Evolutionary conservation across 53 echinoderm and acorn worm species (phyloP), one percentile per base, ranked within the genome.

Genomic region (Apostichopus leukothele): DNA sequence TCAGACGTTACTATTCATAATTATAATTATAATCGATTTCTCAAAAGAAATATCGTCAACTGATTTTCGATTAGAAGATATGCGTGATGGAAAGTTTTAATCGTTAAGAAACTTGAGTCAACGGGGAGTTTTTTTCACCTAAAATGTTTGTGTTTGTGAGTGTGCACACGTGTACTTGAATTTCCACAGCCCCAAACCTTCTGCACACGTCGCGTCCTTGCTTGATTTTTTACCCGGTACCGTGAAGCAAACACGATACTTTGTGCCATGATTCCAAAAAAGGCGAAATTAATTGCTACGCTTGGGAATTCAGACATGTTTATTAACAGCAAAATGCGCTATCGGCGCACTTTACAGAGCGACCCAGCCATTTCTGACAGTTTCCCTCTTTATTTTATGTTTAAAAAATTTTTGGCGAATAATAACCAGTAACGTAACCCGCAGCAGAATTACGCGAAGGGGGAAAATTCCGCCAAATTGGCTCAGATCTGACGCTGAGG

Each of bases 241-340:
- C n/a, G 71, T 6, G 71, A 71, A 71, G 71, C 71, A 71, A 71
- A 71, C 71, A 71, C 20, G 71, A 71, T 71, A 71, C 71, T 71
- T 71, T 63, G 71, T 71, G 71, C 6, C n/a, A 16, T 71, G 71
- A 14, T 71, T 16, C n/a, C 21, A 71, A 71, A 71, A 13, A 63
- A 16, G 14, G 39, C 51, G 85, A 85, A 85, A 85, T 67, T 85
- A 67, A 85, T 85, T 85, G 85, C 85, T 85, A 66, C 85, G 85
- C 50, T 85, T 67, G 85, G 85, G 85, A 85, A 85, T 85, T 66
- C 67, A 85, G 85, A 67, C 67, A 67, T 85, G 85, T 85, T 85
- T 85, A 85, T 85, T 67, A 85, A 81, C 81, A 81, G 81, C 81
- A 81, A 81, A 81, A 81, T 59, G 81, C 81, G 81, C 80, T 80